Conservation (phyloP, 37 sponge, comb jelly and placozoan species). For the Halisarca cf. caerulea region DNA sequence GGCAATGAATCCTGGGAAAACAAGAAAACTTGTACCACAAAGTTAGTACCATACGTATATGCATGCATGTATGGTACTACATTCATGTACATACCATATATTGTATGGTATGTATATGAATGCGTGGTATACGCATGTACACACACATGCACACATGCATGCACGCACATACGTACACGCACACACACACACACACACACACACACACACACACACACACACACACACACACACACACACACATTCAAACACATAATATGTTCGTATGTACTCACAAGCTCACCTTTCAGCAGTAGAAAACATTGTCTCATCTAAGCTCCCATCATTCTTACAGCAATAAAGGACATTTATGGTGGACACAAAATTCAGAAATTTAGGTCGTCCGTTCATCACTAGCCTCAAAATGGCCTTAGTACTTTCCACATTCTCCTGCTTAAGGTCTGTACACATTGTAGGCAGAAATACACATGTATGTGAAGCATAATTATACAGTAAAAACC, state of each 20-base stretch:
- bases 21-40: too few species aligned
- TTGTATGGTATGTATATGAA: too few species aligned
- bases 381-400: slow-evolving; percentile 11
- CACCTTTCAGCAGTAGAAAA: background rate
- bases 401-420: slow-evolving; percentile 41
- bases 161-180: background rate
- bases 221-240: background rate
- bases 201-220: slow-evolving; percentile 4
- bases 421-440: slow-evolving; percentile 38
- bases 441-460: slow-evolving; percentile 2
- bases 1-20: too few species aligned
- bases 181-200: background rate
- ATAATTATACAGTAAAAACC: too few species aligned
- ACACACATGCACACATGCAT: too few species aligned
- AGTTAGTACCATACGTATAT: too few species aligned
- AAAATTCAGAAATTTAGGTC: slow-evolving; percentile 49
- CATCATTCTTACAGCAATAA: background rate
- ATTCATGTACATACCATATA: too few species aligned
- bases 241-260: background rate
- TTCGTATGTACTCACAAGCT: background rate
- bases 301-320: background rate
- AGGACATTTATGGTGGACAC: slow-evolving; percentile 50
- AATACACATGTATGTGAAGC: too few species aligned
- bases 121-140: too few species aligned
- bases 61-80: too few species aligned